phyloP scores from a whole-genome alignment of 2,797 vertebrate genomes.

The Echiichthys vipera region DNA sequence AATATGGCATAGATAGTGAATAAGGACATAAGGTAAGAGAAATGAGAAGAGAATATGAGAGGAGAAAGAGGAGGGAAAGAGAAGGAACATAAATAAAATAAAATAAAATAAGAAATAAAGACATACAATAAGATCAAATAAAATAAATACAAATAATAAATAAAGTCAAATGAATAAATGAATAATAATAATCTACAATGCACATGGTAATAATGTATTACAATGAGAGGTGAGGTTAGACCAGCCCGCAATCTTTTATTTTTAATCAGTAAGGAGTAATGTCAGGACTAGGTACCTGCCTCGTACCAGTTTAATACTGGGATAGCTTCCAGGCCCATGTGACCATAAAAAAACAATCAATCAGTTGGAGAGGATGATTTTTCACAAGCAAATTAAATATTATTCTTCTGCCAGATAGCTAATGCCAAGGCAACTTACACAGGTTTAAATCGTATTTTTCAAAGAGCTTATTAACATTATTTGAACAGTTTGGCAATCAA shows the following conservation, averaged over 20 bases:
- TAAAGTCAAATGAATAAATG: too few species aligned
- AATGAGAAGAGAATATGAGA: too few species aligned
- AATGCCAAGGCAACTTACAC: not conserved
- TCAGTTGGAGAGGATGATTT: not conserved
- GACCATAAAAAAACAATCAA: not conserved
- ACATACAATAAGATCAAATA: too few species aligned
- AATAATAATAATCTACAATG: too few species aligned
- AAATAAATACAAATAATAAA: too few species aligned
- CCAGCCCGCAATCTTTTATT: not conserved
- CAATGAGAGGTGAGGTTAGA: too few species aligned
- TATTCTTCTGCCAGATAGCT: not conserved
- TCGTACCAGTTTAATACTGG: constrained; percentile 3
- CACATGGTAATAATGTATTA: too few species aligned
- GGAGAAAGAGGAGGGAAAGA: too few species aligned
- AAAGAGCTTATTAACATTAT: not conserved
- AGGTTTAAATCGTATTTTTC: not conserved
- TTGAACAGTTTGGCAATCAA: not conserved
- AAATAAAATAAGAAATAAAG: too few species aligned
- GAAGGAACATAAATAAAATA: too few species aligned
- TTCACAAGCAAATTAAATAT: constrained; percentile 2
- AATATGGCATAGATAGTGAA: too few species aligned
- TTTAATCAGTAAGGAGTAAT: not conserved
- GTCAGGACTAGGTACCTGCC: not conserved
- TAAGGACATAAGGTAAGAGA: too few species aligned
- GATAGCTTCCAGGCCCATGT: constrained; percentile 4